Evolutionary conservation across 2,888 invertebrate species (phyloP).

Genomic region (Capitulum mitella): DNA sequence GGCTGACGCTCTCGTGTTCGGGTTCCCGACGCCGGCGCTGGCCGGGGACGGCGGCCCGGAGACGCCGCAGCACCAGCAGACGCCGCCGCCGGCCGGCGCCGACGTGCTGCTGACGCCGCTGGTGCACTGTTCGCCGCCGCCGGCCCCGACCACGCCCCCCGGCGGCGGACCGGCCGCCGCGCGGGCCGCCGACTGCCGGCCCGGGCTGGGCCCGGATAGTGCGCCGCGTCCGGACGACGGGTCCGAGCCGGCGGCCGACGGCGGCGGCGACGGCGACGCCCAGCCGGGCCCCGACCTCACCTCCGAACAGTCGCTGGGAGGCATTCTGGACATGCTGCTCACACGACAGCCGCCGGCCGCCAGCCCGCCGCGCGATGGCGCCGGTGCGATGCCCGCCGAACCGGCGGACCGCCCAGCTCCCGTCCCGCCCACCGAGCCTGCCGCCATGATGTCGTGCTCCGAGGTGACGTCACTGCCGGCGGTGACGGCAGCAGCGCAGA

Average conservation of each 20-base stretch:
- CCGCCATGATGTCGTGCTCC: not conserved
- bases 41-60: not conserved
- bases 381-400: not conserved
- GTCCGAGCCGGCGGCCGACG: not conserved
- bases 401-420: not conserved
- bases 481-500: not conserved
- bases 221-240: not conserved
- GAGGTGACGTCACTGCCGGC: not conserved
- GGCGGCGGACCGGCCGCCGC: not conserved
- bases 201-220: not conserved
- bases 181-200: not conserved
- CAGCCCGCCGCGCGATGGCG: too few species aligned
- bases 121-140: not conserved
- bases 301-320: not conserved
- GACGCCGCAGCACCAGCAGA: not conserved
- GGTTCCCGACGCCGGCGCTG: not conserved
- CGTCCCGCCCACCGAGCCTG: not conserved
- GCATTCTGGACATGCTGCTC: not conserved
- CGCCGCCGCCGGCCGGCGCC: not conserved
- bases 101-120: not conserved
- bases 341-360: not conserved
- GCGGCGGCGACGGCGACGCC: not conserved
- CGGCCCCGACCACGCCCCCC: not conserved
- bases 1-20: not conserved
- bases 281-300: not conserved